Evolutionary conservation across 2,113 vertebrate genomes (phyloP).

Genomic region (Sceloporus undulatus): DNA sequence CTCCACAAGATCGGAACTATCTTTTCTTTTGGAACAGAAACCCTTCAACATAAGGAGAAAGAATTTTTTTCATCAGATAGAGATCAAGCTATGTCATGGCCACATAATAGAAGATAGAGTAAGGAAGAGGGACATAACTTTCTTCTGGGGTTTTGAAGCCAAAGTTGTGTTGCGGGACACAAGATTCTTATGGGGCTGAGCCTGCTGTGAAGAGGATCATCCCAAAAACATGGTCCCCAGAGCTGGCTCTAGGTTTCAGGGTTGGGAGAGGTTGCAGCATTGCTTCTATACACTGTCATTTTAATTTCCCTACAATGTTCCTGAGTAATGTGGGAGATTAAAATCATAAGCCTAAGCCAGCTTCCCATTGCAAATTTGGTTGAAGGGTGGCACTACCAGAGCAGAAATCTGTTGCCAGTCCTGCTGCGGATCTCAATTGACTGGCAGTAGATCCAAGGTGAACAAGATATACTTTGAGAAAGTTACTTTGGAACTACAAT

Average conservation of each 20-base stretch:
- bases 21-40: neutral
- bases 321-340: neutral
- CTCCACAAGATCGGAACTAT: accelerated
- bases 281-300: neutral
- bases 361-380: neutral
- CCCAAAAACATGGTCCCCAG: accelerated
- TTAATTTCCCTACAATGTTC: neutral
- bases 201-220: accelerated
- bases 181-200: neutral
- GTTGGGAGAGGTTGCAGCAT: neutral
- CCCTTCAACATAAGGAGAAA: accelerated
- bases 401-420: neutral
- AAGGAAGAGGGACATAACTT: neutral
- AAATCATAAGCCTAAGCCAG: neutral
- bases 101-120: neutral
- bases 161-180: too few relatives aligned
- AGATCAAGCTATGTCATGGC: neutral
- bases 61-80: neutral
- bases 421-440: too few relatives aligned
- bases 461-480: too few relatives aligned
- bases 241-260: neutral
- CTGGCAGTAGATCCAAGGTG: too few relatives aligned
- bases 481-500: too few relatives aligned
- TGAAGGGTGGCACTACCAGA: neutral
- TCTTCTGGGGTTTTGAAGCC: neutral